phyloP scores from a whole-genome alignment of 35 echinoderm and acorn worm genomes.

The Lytechinus pictus region DNA sequence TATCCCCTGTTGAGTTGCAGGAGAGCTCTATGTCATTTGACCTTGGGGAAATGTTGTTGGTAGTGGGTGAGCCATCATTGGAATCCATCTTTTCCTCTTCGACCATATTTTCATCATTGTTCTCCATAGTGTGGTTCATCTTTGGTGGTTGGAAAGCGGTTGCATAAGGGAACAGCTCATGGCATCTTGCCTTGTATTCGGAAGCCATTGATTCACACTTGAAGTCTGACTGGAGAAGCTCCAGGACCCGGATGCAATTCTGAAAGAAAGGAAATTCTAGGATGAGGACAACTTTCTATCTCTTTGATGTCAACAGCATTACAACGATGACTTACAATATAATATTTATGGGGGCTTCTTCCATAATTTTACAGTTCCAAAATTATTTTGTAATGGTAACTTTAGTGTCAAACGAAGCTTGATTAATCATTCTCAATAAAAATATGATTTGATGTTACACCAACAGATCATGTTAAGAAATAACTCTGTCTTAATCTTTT shows the following conservation, averaged over 20 bases:
- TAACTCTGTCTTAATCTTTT: no score
- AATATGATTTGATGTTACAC: no score
- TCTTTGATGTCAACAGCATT: no score
- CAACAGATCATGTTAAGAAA: no score
- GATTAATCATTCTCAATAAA: no score
- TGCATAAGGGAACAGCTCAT: constrained; percentile 84
- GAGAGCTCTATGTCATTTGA: constrained; percentile 15
- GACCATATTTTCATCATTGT: neutral
- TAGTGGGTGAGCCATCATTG: neutral
- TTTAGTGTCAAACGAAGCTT: no score
- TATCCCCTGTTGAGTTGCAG: constrained; percentile 44
- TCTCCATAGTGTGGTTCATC: constrained; percentile 33
- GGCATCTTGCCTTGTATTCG: constrained; percentile 77
- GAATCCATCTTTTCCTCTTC: neutral
- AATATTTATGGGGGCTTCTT: no score
- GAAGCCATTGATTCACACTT: constrained; percentile 62
- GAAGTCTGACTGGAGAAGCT: constrained; percentile 63
- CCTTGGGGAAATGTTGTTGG: neutral
- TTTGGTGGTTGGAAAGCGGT: constrained; percentile 65
- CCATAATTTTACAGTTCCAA: no score
- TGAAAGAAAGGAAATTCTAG: constrained; percentile 3
- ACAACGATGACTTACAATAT: no score
- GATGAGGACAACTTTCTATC: neutral
- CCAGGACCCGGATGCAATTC: constrained; percentile 71
- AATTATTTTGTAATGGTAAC: no score